Evolutionary conservation across 1,140 invertebrate species (phyloP).

Genomic region (Cephus cinctus): DNA sequence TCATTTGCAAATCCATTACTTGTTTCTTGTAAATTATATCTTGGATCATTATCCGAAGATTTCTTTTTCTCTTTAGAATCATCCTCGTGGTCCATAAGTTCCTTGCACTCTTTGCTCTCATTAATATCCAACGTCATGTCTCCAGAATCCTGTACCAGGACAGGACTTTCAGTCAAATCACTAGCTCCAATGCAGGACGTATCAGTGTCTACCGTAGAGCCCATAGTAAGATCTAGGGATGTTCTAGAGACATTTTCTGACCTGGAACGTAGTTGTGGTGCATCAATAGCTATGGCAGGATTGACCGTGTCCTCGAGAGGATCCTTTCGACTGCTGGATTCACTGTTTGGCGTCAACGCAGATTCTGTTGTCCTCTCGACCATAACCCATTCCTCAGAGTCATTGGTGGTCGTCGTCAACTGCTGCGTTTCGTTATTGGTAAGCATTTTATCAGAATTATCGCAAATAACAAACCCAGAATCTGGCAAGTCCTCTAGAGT

Average conservation of each 20-base stretch:
- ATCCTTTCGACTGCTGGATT: constrained; percentile 41
- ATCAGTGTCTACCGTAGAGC: constrained; percentile 40
- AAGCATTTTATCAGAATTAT: constrained; percentile 46
- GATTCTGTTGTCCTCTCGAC: constrained; percentile 40
- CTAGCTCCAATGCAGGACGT: constrained; percentile 42
- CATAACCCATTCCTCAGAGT: constrained; percentile 47
- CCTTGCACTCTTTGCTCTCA: constrained; percentile 23
- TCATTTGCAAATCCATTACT: constrained; percentile 2
- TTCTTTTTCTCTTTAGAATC: neutral
- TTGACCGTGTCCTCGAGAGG: constrained; percentile 35
- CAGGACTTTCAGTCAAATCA: constrained; percentile 39
- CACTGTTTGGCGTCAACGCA: constrained; percentile 36
- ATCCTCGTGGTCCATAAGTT: neutral
- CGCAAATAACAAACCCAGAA: constrained; percentile 47
- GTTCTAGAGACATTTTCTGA: constrained; percentile 44
- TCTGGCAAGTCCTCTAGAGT: constrained; percentile 44
- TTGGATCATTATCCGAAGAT: neutral
- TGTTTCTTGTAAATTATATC: neutral
- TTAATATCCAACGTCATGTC: constrained; percentile 31
- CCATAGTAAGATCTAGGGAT: constrained; percentile 44
- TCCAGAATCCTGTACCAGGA: constrained; percentile 30
- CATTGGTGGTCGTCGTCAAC: constrained; percentile 33
- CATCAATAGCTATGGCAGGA: constrained; percentile 36
- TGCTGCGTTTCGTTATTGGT: constrained; percentile 38
- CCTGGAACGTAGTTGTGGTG: constrained; percentile 29